Evolutionary conservation across 92 coral and sea anemone genomes (phyloP).

Genomic region (Siderastrea radians): DNA sequence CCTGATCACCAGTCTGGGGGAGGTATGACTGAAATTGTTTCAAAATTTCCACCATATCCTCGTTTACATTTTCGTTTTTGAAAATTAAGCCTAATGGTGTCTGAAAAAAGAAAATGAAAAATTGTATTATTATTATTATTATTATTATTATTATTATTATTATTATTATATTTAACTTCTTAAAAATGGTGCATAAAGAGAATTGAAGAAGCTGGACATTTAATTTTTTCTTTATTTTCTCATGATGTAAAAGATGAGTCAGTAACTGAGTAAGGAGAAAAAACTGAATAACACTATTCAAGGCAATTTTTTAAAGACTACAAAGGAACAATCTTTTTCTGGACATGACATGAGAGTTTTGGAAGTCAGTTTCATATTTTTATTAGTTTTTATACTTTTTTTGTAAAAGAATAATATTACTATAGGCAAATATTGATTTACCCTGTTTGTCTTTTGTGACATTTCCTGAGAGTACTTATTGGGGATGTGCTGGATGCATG

Average conservation of each 20-base stretch:
- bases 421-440: neutral
- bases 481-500: slow-evolving; percentile 2
- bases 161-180: neutral
- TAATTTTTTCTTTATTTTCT: slow-evolving; percentile 10
- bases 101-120: too few species aligned
- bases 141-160: too few species aligned
- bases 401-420: neutral
- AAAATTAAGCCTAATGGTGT: too few species aligned
- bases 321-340: neutral
- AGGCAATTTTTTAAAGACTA: neutral
- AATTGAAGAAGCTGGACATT: slow-evolving; percentile 53
- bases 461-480: neutral
- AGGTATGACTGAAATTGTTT: too few species aligned
- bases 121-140: too few species aligned
- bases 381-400: too few species aligned
- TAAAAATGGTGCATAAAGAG: slow-evolving; percentile 34
- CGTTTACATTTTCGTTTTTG: too few species aligned
- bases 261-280: slow-evolving; percentile 30
- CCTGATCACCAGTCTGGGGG: too few species aligned
- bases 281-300: neutral
- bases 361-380: neutral
- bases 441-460: neutral
- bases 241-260: slow-evolving; percentile 1
- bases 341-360: slow-evolving; percentile 5
- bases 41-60: too few species aligned